A percentile compares a stretch with the other conserved stretches of the same genome.
Conservation (phyloP, 2,113 vertebrate species). For the Callionymus lyra region DNA sequence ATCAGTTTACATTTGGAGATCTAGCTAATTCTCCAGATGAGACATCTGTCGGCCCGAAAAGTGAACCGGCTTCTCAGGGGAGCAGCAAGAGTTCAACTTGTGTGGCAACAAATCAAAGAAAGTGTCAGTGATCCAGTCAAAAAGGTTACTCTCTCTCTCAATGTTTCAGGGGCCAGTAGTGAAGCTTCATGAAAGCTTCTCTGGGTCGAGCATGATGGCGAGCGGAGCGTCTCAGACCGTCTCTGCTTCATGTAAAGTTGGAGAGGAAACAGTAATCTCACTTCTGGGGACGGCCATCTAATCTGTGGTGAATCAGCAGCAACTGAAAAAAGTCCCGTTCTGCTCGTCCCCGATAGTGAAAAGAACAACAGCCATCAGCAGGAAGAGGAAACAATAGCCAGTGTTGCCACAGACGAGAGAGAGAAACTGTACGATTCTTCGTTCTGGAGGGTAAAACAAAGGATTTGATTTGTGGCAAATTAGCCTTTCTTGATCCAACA, state of each 20-base stretch:
- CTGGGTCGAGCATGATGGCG: constrained; percentile 1
- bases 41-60: constrained; percentile 30
- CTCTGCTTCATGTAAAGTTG: constrained; percentile 8
- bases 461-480: constrained; percentile 18
- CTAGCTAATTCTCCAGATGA: constrained; percentile 26
- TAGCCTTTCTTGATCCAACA: constrained; percentile 17
- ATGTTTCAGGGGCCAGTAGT: constrained; percentile 5
- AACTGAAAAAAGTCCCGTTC: constrained; percentile 50
- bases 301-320: constrained; percentile 62
- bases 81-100: constrained; percentile 7
- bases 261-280: constrained; percentile 32
- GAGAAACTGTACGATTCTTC: constrained; percentile 3
- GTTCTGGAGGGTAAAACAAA: constrained; percentile 35
- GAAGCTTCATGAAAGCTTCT: constrained; percentile 10
- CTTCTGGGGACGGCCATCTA: constrained; percentile 24
- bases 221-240: neutral
- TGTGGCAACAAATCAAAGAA: constrained; percentile 9
- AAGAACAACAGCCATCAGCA: constrained; percentile 56
- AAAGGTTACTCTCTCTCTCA: constrained; percentile 3
- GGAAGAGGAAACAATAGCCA: constrained; percentile 50
- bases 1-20: constrained; percentile 40
- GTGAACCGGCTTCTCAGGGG: constrained; percentile 11
- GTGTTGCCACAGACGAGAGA: constrained; percentile 26
- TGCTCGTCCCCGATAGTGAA: constrained; percentile 48
- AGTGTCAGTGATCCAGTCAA: constrained; percentile 7